These are phyloP conservation scores for Machimus rusticus DNA, from an alignment of 2,888 invertebrate species.

Conservation along the genomic window DNA sequence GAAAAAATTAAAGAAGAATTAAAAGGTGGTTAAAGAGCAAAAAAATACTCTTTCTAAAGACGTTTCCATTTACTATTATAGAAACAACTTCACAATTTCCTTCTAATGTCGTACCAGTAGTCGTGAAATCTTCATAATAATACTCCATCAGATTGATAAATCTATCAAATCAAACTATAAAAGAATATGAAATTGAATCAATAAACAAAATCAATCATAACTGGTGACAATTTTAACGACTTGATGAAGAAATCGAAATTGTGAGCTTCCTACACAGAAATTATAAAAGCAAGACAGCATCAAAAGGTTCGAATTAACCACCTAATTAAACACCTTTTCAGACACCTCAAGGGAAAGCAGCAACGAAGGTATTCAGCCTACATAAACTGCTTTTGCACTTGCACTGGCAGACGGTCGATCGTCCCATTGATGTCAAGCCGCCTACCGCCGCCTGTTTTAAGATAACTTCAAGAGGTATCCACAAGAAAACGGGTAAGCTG, in stretches of 20 bases:
- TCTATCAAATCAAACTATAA: background rate
- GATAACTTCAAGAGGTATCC: background rate
- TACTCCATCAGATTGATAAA: background rate
- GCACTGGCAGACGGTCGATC: background rate
- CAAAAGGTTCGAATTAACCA: background rate
- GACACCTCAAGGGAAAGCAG: background rate
- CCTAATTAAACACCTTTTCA: background rate
- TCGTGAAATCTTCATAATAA: too few species aligned
- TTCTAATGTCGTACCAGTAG: too few species aligned
- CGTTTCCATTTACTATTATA: background rate
- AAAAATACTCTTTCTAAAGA: background rate
- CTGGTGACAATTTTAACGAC: background rate
- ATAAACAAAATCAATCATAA: background rate
- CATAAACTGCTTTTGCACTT: background rate
- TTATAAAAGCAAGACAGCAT: background rate
- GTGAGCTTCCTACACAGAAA: background rate
- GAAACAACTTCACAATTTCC: too few species aligned
- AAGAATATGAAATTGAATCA: background rate
- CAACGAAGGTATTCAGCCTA: background rate
- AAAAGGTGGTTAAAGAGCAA: background rate
- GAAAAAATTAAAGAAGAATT: background rate
- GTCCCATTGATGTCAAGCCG: background rate
- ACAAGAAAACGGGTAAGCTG: background rate
- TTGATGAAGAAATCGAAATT: background rate
- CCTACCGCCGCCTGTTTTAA: background rate